Evolutionary conservation across 2,888 invertebrate genomes (phyloP).

Genomic region (Linnaemya vulpina): DNA sequence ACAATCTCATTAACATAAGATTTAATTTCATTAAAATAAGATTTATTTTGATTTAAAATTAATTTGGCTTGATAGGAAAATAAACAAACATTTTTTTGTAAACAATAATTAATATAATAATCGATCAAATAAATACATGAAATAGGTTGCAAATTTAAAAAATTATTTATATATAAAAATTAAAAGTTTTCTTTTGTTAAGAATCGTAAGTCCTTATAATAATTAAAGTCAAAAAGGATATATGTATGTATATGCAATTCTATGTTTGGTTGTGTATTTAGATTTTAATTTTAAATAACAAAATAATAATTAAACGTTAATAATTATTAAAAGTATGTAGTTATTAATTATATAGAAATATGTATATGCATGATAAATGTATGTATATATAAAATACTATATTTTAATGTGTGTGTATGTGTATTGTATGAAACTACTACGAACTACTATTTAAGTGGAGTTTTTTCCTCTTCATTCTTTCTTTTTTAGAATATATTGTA

Average conservation of each 20-base stretch:
- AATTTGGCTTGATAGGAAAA: slow-evolving; percentile 72
- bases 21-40: slow-evolving; percentile 67
- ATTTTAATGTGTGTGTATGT: slow-evolving; percentile 30
- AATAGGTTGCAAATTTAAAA: slow-evolving; percentile 58
- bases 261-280: neutral
- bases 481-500: slow-evolving; percentile 58
- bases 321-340: slow-evolving; percentile 34
- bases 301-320: slow-evolving; percentile 39
- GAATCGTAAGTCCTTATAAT: slow-evolving; percentile 28
- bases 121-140: slow-evolving; percentile 66
- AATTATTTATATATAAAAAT: slow-evolving; percentile 11
- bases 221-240: slow-evolving; percentile 18
- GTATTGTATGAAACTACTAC: slow-evolving; percentile 61
- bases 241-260: slow-evolving; percentile 16
- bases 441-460: slow-evolving; percentile 67
- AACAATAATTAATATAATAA: slow-evolving; percentile 63
- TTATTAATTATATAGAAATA: slow-evolving; percentile 42
- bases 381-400: slow-evolving; percentile 22
- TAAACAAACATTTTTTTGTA: slow-evolving; percentile 56
- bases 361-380: slow-evolving; percentile 49
- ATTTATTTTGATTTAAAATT: slow-evolving; percentile 66
- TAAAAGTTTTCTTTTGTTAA: neutral
- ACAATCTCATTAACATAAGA: too few relatives aligned
- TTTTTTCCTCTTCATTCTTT: slow-evolving; percentile 27
- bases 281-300: slow-evolving; percentile 51